Conservation (phyloP, 2,113 vertebrate species). For the Machaerirhynchus nigripectus region DNA sequence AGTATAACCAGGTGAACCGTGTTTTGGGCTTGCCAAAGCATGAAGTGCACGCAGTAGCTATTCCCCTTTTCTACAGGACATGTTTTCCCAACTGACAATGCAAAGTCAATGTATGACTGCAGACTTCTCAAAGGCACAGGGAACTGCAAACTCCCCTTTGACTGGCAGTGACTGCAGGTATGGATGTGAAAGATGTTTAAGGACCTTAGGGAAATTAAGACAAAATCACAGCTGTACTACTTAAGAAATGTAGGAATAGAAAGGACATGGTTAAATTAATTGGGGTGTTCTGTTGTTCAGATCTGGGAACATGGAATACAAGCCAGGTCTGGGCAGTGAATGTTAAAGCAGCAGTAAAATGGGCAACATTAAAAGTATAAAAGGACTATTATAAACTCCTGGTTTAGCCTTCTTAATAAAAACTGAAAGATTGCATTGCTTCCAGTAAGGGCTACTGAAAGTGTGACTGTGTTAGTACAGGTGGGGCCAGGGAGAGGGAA, state of each 20-base stretch:
- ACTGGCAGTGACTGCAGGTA: not conserved
- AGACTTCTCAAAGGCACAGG: not conserved
- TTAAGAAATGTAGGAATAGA: slow-evolving; percentile 38
- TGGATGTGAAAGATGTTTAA: not conserved
- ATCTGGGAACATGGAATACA: slow-evolving; percentile 59
- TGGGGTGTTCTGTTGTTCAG: slow-evolving; percentile 52
- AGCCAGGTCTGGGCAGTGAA: slow-evolving; percentile 57
- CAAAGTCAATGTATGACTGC: not conserved
- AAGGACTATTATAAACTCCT: slow-evolving; percentile 67
- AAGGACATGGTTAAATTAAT: slow-evolving; percentile 59
- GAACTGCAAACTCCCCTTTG: not conserved
- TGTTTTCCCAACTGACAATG: not conserved
- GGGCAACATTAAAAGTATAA: slow-evolving; percentile 62
- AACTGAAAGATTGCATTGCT: slow-evolving; percentile 50
- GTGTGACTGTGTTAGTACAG: slow-evolving; percentile 53
- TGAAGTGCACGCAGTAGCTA: not conserved
- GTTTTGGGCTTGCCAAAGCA: not conserved
- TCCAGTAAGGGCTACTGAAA: slow-evolving; percentile 43
- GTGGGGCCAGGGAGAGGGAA: not conserved
- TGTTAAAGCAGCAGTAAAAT: slow-evolving; percentile 66
- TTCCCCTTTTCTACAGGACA: not conserved
- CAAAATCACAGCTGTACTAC: slow-evolving; percentile 42
- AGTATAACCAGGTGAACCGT: not conserved
- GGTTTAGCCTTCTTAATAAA: slow-evolving; percentile 59
- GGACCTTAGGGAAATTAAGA: slow-evolving; percentile 22